Evolutionary conservation across 2,888 invertebrate species (phyloP).

Genomic region (Erpobdella octoculata): DNA sequence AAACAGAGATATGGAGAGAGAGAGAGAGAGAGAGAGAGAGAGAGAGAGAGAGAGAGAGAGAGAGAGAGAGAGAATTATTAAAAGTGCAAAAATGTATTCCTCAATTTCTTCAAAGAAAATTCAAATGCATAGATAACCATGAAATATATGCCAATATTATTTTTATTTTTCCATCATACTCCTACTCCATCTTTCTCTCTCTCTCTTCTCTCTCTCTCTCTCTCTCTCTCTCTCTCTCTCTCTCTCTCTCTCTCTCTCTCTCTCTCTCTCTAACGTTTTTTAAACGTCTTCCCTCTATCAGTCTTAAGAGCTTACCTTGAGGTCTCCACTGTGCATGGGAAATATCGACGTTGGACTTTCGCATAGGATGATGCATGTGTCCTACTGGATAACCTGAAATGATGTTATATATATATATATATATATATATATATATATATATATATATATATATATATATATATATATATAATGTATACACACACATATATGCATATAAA

Average conservation of each 20-base stretch:
- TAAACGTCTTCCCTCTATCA: too few relatives aligned
- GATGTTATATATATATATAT: too few relatives aligned
- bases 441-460: too few relatives aligned
- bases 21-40: constrained; percentile 17
- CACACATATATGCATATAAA: too few relatives aligned
- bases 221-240: constrained; percentile 16
- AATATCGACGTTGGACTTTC: constrained; percentile 22
- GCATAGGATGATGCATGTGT: constrained; percentile 24
- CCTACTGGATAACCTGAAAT: not conserved
- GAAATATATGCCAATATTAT: too few relatives aligned
- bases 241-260: constrained; percentile 17
- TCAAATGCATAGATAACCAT: too few relatives aligned
- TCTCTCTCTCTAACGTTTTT: constrained; percentile 20
- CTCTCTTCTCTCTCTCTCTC: not conserved
- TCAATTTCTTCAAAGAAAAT: too few relatives aligned
- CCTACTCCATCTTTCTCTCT: too few relatives aligned
- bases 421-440: too few relatives aligned
- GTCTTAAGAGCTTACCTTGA: constrained; percentile 28
- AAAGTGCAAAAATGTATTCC: too few relatives aligned
- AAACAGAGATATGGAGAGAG: not conserved
- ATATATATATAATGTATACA: too few relatives aligned
- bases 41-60: constrained; percentile 15
- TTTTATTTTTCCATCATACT: too few relatives aligned
- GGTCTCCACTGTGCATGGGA: constrained; percentile 32
- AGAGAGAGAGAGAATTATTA: not conserved